Conservation (phyloP, 1,140 invertebrate genomes). For the Zaprionus capensis region DNA sequence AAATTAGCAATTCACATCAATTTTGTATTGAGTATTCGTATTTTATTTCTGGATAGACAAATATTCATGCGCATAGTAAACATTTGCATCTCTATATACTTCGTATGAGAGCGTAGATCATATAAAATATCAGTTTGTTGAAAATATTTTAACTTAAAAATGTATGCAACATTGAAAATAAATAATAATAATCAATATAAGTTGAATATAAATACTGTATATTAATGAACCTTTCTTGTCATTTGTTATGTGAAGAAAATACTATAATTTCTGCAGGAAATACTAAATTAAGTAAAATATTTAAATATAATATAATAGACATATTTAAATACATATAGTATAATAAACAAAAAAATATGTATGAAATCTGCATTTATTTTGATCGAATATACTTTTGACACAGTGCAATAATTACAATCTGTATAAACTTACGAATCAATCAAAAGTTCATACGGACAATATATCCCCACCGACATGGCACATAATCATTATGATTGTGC, state of each 20-base stretch:
- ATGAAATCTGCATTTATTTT: too few relatives aligned
- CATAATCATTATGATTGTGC: constrained; percentile 37
- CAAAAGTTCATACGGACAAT: neutral
- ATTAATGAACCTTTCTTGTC: too few relatives aligned
- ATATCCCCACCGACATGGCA: constrained; percentile 1
- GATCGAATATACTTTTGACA: neutral
- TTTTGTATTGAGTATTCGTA: neutral
- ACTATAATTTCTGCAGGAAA: too few relatives aligned
- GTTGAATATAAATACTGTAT: neutral
- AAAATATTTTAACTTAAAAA: neutral
- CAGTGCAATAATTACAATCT: neutral
- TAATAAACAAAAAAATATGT: neutral
- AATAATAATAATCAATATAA: neutral
- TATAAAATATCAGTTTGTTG: neutral
- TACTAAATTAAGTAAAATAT: neutral
- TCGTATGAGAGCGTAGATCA: neutral
- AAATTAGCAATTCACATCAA: neutral
- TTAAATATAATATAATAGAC: too few relatives aligned
- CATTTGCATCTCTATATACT: neutral
- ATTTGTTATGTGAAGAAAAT: too few relatives aligned
- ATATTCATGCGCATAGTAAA: neutral
- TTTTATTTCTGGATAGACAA: neutral
- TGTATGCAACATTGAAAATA: neutral
- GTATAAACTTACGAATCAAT: neutral
- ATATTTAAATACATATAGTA: too few relatives aligned